Base-by-base conservation (phyloP, 2,113 vertebrate species). In the Carettochelys insculpta region DNA sequence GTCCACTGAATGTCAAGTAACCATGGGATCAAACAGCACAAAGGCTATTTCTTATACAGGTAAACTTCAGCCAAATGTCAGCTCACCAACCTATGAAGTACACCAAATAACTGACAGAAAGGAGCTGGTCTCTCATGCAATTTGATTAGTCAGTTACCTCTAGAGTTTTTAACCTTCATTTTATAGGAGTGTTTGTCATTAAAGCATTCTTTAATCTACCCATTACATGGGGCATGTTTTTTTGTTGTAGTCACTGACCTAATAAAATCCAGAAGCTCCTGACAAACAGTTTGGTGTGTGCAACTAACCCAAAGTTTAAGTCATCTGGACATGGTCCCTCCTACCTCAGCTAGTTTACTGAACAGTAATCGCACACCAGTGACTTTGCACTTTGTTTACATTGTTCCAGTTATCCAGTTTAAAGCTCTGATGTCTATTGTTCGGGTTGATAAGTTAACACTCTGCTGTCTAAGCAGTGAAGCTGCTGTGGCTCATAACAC, bases 311-410 rank as follows among this genome's bases (percentile, higher is more conserved):
- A 91, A 95, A 87, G 86, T 90, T 95, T 97, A 95, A 97, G 95
- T 94, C 96, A 94, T 96, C 97, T 98, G 98, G 97, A 97, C 82
- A 54, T 86, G 94, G 97, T 98, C 94, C 94, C 96, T 97, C 97
- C 96, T 97, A 92, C 97, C 98, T 99, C 98, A 99, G 98, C 98
- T 98, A 97, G 97, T 98, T 98, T 98, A 97, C 98, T 98, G 97
- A 98, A 96, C 95, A 91, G 85, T 94, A 95, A 93, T 97, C 98
- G 97, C 96, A 96, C 71, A 96, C 96, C 97, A 95, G 94, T 96
- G 96, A 97, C 96, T 94, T 94, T 96, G 96, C 96, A 96, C 95
- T 98, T 98, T 98, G 98, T 98, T 97, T 92, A 90, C 95, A 94
- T 95, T 97, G 95, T 98, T 98, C 97, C 97, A 91, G 88, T 97